Evolutionary conservation across 1,140 invertebrate genomes (phyloP).

Genomic region (Pentalonia nigronervosa): DNA sequence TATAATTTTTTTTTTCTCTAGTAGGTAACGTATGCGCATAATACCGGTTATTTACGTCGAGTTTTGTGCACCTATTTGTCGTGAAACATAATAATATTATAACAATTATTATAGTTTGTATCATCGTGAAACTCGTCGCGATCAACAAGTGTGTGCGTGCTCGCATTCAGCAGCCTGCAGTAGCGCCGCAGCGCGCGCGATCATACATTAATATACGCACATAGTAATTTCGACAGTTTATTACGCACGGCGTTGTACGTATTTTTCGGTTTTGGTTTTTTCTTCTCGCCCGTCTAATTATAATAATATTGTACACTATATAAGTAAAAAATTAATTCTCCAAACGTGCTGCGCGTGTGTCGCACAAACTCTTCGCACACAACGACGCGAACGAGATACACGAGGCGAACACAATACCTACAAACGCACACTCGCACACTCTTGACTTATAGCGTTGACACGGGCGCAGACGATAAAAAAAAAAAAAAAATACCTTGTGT

Average conservation of each 20-base stretch:
- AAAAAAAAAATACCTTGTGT: conserved; percentile 9
- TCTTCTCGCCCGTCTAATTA: neutral
- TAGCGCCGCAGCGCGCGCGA: neutral
- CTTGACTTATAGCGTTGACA: conserved; percentile 26
- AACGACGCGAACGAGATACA: neutral
- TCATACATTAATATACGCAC: neutral
- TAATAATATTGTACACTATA: neutral
- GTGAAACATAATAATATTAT: neutral
- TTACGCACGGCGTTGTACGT: neutral
- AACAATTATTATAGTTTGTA: neutral
- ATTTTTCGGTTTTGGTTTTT: conserved; percentile 15
- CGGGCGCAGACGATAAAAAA: conserved; percentile 11
- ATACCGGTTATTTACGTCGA: neutral
- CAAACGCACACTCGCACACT: neutral
- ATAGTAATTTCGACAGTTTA: neutral
- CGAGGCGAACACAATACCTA: neutral
- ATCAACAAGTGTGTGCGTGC: neutral
- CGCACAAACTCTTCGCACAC: neutral
- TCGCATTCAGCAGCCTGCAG: neutral
- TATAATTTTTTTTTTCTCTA: neutral
- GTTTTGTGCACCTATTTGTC: neutral
- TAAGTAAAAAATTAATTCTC: conserved; percentile 45
- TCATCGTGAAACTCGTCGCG: neutral
- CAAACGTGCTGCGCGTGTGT: conserved; percentile 33
- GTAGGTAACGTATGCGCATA: neutral